Base-by-base conservation (phyloP, 1,140 invertebrate genomes). In the Scylla paramamosain region DNA sequence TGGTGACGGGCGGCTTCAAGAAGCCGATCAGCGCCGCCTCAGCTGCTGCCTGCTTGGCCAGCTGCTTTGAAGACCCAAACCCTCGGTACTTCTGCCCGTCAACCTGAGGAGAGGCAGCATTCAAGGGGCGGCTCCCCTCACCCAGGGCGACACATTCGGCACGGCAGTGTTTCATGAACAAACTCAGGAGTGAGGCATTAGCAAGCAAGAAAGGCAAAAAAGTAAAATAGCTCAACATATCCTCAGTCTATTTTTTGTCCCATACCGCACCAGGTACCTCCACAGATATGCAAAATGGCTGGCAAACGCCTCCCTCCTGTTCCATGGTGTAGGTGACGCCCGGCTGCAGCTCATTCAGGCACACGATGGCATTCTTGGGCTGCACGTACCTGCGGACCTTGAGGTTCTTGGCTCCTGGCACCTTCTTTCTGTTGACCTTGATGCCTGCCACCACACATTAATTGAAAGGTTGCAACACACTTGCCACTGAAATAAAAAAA, bases 11-110 rank as follows among this genome's bases (percentile, higher is more conserved):
- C 31, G 96, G n/a, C 12, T 96, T 93, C 67, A 98, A 97, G 92
- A 98, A 97, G 96, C 98, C 98, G 46, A 98, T 97, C 52, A 98
- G 97, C 3, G 98, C 98, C 96, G 98, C 98, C 96, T 98, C 98
- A 28, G 98, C 98, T 1, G 98, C 98, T 96, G 97, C 97, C 96
- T 98, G 97, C 95, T 97, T 97, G n/a, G 97, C 97, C 48, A 97
- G 96, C 16, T 97, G 97, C 96, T 97, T 97, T 0, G 97, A 97
- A 16, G 97, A 96, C 59, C 97, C 97, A 96, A 97, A 97, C 12
- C 97, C 97, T 94, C 97, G 96, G 86, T 97, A 97, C 0, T 96
- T 97, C 96, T 97, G 97, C 4, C 97, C 97, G 95, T 97, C 97
- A 89, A 97, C 96, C 97, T 97, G 88, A 20, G 7, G 32, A 92